These are phyloP conservation scores for Sialia sialis DNA, from an alignment of 2,113 vertebrate genomes.

Conservation along the genomic window DNA sequence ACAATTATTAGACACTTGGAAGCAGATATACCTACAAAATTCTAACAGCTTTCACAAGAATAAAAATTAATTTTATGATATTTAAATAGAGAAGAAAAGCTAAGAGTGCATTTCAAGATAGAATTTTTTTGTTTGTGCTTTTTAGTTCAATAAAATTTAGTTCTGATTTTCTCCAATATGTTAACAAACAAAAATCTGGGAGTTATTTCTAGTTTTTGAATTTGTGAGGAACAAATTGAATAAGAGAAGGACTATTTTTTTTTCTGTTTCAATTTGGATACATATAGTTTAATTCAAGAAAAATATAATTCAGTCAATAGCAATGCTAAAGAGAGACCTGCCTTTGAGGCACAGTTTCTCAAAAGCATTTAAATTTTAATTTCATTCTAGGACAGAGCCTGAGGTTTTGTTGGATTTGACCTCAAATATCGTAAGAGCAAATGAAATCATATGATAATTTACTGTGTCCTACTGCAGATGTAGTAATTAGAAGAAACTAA, in stretches of 20 bases:
- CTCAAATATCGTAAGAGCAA: background rate
- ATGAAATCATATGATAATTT: background rate
- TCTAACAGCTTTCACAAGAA: background rate
- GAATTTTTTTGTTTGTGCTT: background rate
- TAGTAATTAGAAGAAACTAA: background rate
- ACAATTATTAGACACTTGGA: background rate
- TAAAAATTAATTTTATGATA: background rate
- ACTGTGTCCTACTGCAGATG: background rate
- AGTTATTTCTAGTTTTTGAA: background rate
- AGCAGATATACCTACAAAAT: background rate
- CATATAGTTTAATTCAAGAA: background rate
- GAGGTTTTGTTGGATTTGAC: constrained; percentile 1
- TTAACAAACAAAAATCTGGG: background rate
- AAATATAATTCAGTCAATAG: background rate
- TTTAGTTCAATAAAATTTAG: background rate
- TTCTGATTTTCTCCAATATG: background rate
- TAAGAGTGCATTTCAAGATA: background rate
- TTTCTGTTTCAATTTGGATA: background rate
- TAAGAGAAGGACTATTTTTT: background rate
- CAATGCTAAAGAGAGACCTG: background rate
- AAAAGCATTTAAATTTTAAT: background rate
- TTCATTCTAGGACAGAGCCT: background rate
- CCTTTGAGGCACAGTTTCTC: background rate
- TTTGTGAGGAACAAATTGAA: background rate
- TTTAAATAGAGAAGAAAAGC: background rate